A percentile compares a stretch with the other conserved stretches of the same genome.
phyloP scores from a whole-genome alignment of 2,113 vertebrate genomes.

The Triplophysa rosa region DNA sequence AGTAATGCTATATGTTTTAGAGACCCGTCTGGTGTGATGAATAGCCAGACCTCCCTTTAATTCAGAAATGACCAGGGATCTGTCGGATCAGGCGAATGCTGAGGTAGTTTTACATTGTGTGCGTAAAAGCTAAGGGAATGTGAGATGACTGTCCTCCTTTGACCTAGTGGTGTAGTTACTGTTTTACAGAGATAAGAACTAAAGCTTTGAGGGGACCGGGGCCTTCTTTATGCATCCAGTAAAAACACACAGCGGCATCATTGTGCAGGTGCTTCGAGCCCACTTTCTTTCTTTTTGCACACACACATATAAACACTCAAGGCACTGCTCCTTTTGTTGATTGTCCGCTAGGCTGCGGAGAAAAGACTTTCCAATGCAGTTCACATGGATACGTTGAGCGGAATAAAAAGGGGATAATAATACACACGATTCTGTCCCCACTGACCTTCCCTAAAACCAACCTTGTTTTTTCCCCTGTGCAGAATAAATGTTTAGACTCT shows the following conservation, averaged over 20 bases:
- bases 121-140: constrained; percentile 24
- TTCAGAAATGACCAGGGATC: constrained; percentile 13
- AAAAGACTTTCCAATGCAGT: constrained; percentile 24
- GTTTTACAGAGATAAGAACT: constrained; percentile 49
- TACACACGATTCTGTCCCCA: constrained; percentile 60
- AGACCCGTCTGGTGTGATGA: constrained; percentile 40
- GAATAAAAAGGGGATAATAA: constrained; percentile 62
- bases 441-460: constrained; percentile 55
- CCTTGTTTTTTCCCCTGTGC: constrained; percentile 50
- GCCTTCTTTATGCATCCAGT: constrained; percentile 23
- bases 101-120: constrained; percentile 26
- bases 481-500: constrained; percentile 71
- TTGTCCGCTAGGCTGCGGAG: constrained; percentile 2
- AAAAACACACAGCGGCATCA: constrained; percentile 55
- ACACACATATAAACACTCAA: neutral
- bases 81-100: constrained; percentile 20
- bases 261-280: constrained; percentile 55
- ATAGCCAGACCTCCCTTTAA: constrained; percentile 28
- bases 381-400: constrained; percentile 45
- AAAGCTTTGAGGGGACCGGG: constrained; percentile 25
- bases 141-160: constrained; percentile 37
- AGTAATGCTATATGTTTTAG: constrained; percentile 53
- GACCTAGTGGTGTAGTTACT: constrained; percentile 44
- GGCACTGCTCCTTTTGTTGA: neutral
- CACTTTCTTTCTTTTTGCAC: constrained; percentile 24